A percentile compares a stretch with the other conserved stretches of the same genome.
These are phyloP conservation scores for Netelia virgata DNA, from an alignment of 2,888 invertebrate species.

Conservation along the genomic window DNA sequence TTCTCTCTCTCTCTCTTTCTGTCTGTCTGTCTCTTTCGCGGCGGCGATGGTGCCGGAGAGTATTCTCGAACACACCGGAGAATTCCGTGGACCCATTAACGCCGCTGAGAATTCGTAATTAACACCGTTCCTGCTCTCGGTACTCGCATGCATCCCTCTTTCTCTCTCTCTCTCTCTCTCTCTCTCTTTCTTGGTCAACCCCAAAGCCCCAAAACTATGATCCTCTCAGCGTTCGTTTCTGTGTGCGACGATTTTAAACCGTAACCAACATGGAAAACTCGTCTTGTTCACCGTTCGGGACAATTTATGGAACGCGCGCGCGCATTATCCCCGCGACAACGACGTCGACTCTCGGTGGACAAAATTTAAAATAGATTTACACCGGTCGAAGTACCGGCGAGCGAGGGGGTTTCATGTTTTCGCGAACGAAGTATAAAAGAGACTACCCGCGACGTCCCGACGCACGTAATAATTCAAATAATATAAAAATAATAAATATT, in stretches of 20 bases:
- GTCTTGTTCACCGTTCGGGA: constrained; percentile 11
- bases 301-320: background rate
- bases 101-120: constrained; percentile 39
- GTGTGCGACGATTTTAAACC: background rate
- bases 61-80: constrained; percentile 20
- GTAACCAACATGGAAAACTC: constrained; percentile 25
- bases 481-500: too few relatives aligned
- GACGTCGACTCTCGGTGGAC: background rate
- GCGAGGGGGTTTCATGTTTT: background rate
- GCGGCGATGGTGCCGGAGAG: background rate
- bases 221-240: background rate
- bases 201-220: constrained; percentile 14
- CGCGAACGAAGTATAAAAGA: too few relatives aligned
- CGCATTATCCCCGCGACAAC: background rate
- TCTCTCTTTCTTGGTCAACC: background rate
- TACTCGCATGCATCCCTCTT: constrained; percentile 27
- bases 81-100: constrained; percentile 29
- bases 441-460: too few relatives aligned
- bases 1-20: too few relatives aligned
- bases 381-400: background rate
- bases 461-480: too few relatives aligned
- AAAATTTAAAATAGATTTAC: constrained; percentile 8
- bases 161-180: constrained; percentile 29
- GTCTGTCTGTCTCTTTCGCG: background rate
- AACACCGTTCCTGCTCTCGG: constrained; percentile 53